These are phyloP conservation scores for Berghia stephanieae DNA, from an alignment of 1,140 invertebrate genomes.

Conservation along the genomic window DNA sequence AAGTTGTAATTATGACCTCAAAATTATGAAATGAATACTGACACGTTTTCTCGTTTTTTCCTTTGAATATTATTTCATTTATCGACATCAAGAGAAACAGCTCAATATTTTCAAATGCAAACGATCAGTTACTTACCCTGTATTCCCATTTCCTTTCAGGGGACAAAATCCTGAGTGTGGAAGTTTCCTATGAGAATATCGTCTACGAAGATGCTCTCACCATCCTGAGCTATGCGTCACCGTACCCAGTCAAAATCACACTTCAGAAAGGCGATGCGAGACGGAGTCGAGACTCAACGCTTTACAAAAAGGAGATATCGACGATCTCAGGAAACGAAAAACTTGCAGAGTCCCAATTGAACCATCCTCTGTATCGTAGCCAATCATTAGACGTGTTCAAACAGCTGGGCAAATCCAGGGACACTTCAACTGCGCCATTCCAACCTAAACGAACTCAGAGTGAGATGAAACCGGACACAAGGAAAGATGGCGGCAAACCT, in stretches of 20 bases:
- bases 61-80: too few species aligned
- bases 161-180: conserved; percentile 85
- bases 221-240: conserved; percentile 90
- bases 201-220: conserved; percentile 89
- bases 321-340: conserved; percentile 14
- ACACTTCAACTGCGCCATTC: conserved; percentile 22
- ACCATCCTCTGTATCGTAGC: conserved; percentile 76
- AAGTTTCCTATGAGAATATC: conserved; percentile 86
- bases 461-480: conserved; percentile 46
- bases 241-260: conserved; percentile 77
- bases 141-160: conserved; percentile 71
- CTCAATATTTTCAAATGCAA: background rate
- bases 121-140: background rate
- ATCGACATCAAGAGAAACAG: background rate
- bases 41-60: conserved; percentile 43
- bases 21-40: background rate
- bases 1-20: background rate
- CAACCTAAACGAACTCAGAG: conserved; percentile 48
- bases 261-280: conserved; percentile 47
- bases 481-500: background rate
- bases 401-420: conserved; percentile 27
- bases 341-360: conserved; percentile 38
- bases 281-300: background rate
- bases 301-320: background rate
- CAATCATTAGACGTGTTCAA: conserved; percentile 75